Evolutionary conservation across 2,113 vertebrate genomes (phyloP).

Genomic region (Rutilus rutilus): DNA sequence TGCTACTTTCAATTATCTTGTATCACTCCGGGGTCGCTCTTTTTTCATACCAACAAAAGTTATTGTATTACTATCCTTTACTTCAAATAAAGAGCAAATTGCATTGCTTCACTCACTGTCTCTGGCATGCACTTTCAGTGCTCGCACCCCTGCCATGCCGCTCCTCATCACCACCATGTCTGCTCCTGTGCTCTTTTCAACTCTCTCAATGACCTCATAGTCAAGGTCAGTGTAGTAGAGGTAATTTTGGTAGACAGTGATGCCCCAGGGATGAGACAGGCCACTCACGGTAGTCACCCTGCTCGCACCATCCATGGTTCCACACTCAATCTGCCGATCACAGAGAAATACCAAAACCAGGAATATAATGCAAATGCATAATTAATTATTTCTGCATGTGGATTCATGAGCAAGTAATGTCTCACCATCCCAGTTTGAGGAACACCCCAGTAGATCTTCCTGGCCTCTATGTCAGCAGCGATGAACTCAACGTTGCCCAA

Average conservation of each 20-base stretch:
- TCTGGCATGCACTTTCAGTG: slow-evolving; percentile 75
- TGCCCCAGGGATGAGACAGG: slow-evolving; percentile 73
- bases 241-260: slow-evolving; percentile 69
- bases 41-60: neutral
- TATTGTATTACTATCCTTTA: neutral
- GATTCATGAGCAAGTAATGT: neutral
- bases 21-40: neutral
- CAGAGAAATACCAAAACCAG: neutral
- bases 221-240: slow-evolving; percentile 78
- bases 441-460: slow-evolving; percentile 75
- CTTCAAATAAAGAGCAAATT: neutral
- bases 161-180: slow-evolving; percentile 76
- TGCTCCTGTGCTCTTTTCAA: slow-evolving; percentile 70
- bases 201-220: slow-evolving; percentile 77
- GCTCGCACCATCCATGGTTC: slow-evolving; percentile 72
- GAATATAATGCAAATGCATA: neutral
- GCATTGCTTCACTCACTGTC: slow-evolving; percentile 65
- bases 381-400: neutral
- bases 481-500: slow-evolving; percentile 70
- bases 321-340: slow-evolving; percentile 70
- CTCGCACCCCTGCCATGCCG: slow-evolving; percentile 66
- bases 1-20: neutral
- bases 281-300: slow-evolving; percentile 66
- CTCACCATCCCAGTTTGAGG: slow-evolving; percentile 70
- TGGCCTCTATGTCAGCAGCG: slow-evolving; percentile 67